Evolutionary conservation across 2,888 invertebrate species (phyloP), one percentile per base, ranked within the genome.

Genomic region (Colletes collaris): DNA sequence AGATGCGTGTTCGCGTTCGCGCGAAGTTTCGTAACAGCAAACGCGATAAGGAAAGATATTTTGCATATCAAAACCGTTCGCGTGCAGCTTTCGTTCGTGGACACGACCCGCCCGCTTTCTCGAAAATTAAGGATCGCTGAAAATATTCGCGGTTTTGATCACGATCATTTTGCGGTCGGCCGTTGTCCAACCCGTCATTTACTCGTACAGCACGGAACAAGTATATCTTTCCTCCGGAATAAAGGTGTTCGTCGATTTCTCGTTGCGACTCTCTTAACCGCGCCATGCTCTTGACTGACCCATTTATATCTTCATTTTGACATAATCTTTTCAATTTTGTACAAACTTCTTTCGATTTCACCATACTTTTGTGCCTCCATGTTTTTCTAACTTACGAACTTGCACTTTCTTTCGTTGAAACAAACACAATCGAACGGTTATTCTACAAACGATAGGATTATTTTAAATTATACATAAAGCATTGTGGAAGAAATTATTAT

Each of bases 91-190:
- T 58, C 40, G 13, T 52, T 3, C 62, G 55, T n/a, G 53, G 10
- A 71, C 55, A 65, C 40, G 35, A 6, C 27, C 50, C 27, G 56
- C 40, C 16, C 63, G 76, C 79, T 79, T 79, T 79, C 79, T 52
- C 79, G 76, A 71, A 76, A 76, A 79, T 76, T 63, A 67, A 71
- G 76, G 71, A 49, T 66, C 68, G 59, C 70, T 71, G 76, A 53
- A 71, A 59, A 71, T 71, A 67, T 76, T 71, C 66, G 67, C 60
- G 76, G 76, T 53, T 79, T 63, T 52, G 67, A 76, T 79, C 67
- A 52, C 63, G 53, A 59, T 76, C 71, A 64, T 76, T 71, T 59
- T 71, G 71, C 63, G 63, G 59, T 50, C 66, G 40, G 27, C 52
- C 67, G 63, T 67, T 59, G 70, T 50, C 58, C 58, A 71, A 76